Percentiles rank a stretch among this genome's conserved stretches.
These are phyloP conservation scores for Euphysa ruthae DNA, from an alignment of 30 jellyfish, hydroid and myxozoan genomes.

Conservation along the genomic window DNA sequence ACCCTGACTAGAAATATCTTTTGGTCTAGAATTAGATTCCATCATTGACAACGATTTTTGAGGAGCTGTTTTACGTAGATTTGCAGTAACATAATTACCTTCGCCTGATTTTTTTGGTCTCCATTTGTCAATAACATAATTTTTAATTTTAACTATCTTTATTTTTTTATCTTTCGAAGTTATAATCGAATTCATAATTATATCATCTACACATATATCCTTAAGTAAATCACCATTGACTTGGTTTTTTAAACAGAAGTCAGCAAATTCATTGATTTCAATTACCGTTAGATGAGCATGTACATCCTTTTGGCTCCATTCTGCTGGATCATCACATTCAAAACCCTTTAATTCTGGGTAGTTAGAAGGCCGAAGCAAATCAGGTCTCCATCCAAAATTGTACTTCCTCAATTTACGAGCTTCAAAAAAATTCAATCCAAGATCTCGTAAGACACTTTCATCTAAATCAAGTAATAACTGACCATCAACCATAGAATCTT, in stretches of 20 bases:
- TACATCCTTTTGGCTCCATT: constrained; percentile 72
- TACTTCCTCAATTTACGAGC: constrained; percentile 78
- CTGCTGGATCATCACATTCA: constrained; percentile 41
- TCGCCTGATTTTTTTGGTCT: constrained; percentile 65
- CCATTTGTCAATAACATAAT: constrained; percentile 84
- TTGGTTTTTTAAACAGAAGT: constrained; percentile 59
- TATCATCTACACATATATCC: constrained; percentile 83
- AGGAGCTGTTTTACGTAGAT: background rate
- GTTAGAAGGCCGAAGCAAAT: constrained; percentile 3
- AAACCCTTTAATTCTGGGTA: constrained; percentile 11
- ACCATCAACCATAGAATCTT: constrained; percentile 85
- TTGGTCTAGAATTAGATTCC: background rate
- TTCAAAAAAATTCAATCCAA: constrained; percentile 66
- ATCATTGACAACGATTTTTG: background rate
- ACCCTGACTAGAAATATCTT: background rate
- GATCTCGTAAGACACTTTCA: constrained; percentile 80
- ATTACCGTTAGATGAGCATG: constrained; percentile 43
- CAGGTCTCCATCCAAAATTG: constrained; percentile 95
- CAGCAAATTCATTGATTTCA: constrained; percentile 50
- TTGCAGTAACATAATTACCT: constrained; percentile 12
- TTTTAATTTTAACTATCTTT: constrained; percentile 65
- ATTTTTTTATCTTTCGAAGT: constrained; percentile 45
- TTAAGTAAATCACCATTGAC: constrained; percentile 79
- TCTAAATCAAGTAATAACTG: constrained; percentile 67
- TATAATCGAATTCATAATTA: constrained; percentile 29